A percentile compares a stretch with the other conserved stretches of the same genome.
Conservation (phyloP, 2,113 vertebrate species). For the Elgaria multicarinata region DNA sequence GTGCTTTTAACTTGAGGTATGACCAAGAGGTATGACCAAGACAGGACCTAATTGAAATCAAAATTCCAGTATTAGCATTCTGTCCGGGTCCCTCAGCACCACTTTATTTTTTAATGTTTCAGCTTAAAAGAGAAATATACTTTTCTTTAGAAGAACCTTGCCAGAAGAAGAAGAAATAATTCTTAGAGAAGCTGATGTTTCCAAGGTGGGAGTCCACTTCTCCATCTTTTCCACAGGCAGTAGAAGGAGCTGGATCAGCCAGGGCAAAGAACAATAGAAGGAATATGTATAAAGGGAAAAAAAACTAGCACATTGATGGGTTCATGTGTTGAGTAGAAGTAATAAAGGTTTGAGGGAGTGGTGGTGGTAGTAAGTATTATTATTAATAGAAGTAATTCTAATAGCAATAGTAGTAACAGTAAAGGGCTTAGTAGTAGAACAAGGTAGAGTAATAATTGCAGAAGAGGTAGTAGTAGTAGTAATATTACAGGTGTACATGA, state of each 20-base stretch:
- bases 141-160: background rate
- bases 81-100: background rate
- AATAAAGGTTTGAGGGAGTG: background rate
- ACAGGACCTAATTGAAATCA: conserved; percentile 42
- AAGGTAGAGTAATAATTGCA: too few species aligned
- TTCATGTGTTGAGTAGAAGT: background rate
- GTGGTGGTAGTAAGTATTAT: background rate
- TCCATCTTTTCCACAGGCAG: background rate
- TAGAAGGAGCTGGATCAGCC: background rate
- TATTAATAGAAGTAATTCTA: background rate
- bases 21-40: conserved; percentile 38
- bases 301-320: background rate
- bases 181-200: background rate
- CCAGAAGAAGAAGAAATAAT: background rate
- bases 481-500: background rate
- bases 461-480: background rate
- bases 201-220: background rate
- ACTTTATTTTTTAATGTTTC: conserved; percentile 36
- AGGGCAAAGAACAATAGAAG: background rate
- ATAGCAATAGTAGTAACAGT: background rate
- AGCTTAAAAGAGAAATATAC: conserved; percentile 19
- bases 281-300: background rate
- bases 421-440: background rate
- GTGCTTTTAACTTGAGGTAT: conserved; percentile 31
- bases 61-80: conserved; percentile 47